Percentiles rank a stretch among this genome's conserved stretches.
phyloP scores from a whole-genome alignment of 2,113 vertebrate species.

The Nannobrachium achirus region DNA sequence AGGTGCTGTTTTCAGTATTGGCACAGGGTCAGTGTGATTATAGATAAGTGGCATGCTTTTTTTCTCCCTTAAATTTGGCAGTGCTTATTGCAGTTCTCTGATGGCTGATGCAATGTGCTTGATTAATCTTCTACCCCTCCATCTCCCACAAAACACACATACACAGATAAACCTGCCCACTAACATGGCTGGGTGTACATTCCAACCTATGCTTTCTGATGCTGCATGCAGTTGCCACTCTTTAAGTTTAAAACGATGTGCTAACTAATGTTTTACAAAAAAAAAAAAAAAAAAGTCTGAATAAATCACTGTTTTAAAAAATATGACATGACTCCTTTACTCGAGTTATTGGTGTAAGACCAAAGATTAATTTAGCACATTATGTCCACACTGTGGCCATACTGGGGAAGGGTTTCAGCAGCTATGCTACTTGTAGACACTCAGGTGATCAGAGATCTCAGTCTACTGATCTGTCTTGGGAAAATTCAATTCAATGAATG shows the following conservation, averaged over 20 bases:
- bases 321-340: not conserved
- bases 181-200: conserved; percentile 48
- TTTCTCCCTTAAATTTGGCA: conserved; percentile 1
- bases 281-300: conserved; percentile 50
- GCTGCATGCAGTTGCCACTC: conserved; percentile 36
- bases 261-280: conserved; percentile 49
- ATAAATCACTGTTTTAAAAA: conserved; percentile 59
- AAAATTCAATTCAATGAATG: too few species aligned
- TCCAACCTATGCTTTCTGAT: conserved; percentile 52
- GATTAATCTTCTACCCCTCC: not conserved
- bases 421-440: too few species aligned
- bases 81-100: conserved; percentile 4
- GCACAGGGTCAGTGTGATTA: conserved; percentile 9
- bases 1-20: conserved; percentile 28
- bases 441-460: too few species aligned
- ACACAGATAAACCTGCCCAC: conserved; percentile 19
- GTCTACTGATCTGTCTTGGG: too few species aligned
- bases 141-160: not conserved
- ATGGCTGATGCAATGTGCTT: conserved; percentile 19
- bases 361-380: too few species aligned
- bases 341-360: conserved; percentile 16
- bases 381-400: too few species aligned
- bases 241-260: conserved; percentile 34
- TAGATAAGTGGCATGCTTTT: conserved; percentile 11
- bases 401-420: too few species aligned